A percentile compares a stretch with the other conserved stretches of the same genome.
These are phyloP conservation scores for Cryptocephalus primarius DNA, from an alignment of 2,888 invertebrate genomes.

Conservation along the genomic window DNA sequence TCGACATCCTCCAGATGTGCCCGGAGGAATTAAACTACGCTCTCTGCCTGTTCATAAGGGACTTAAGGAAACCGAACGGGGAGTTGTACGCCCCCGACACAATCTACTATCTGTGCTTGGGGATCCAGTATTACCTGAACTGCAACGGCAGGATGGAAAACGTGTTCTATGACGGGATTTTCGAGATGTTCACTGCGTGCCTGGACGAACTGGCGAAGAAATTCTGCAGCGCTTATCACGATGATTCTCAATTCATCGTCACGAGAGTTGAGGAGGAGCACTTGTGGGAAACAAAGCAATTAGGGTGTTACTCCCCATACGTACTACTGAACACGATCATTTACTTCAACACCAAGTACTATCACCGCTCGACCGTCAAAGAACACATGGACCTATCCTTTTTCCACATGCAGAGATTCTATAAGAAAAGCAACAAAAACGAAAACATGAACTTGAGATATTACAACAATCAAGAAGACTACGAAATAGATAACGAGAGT, in stretches of 20 bases:
- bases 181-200: constrained; percentile 74
- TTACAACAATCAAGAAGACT: constrained; percentile 49
- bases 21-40: constrained; percentile 77
- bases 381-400: constrained; percentile 81
- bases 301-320: constrained; percentile 84
- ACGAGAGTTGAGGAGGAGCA: constrained; percentile 86
- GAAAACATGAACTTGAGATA: constrained; percentile 37
- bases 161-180: constrained; percentile 79
- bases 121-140: constrained; percentile 79
- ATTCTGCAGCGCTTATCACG: constrained; percentile 62
- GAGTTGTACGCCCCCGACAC: constrained; percentile 81
- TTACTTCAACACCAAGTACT: constrained; percentile 89
- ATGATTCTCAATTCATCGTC: constrained; percentile 64
- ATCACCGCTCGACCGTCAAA: constrained; percentile 75
- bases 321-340: constrained; percentile 78
- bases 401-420: constrained; percentile 81
- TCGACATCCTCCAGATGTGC: constrained; percentile 71
- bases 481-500: constrained; percentile 13
- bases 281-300: constrained; percentile 83
- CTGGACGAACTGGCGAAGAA: constrained; percentile 71
- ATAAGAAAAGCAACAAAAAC: constrained; percentile 41
- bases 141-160: constrained; percentile 81
- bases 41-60: constrained; percentile 73
- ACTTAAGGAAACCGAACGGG: constrained; percentile 77
- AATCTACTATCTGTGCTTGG: constrained; percentile 79